A percentile compares a stretch with the other conserved stretches of the same genome.
Evolutionary conservation across 2,113 vertebrate genomes (phyloP).

Genomic region (Meles meles): DNA sequence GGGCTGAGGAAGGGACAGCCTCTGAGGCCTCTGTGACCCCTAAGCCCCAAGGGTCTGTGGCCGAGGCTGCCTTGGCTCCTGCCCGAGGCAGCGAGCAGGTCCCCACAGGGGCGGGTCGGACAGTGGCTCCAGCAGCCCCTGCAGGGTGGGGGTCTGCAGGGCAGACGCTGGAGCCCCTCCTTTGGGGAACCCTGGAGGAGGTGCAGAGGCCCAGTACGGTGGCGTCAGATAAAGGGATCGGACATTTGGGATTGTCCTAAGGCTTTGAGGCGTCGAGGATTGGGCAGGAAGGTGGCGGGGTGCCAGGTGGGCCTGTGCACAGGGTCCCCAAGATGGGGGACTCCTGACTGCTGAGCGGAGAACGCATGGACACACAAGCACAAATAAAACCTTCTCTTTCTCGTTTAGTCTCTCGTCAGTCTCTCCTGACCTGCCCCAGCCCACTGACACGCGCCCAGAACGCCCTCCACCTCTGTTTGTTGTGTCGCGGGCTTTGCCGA

Average conservation of each 20-base stretch:
- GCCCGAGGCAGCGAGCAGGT: not conserved
- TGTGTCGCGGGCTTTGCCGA: not conserved
- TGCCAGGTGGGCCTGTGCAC: not conserved
- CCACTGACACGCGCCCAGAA: rapidly evolving
- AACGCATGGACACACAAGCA: not conserved
- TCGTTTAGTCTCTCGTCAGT: not conserved
- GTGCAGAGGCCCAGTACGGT: not conserved
- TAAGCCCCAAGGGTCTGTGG: not conserved
- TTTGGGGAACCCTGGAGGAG: not conserved
- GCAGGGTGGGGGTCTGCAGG: not conserved
- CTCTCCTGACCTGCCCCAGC: not conserved
- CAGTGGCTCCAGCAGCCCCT: not conserved
- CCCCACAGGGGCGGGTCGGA: rapidly evolving
- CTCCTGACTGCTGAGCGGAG: not conserved
- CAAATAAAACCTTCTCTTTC: constrained; percentile 51
- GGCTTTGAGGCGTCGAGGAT: not conserved
- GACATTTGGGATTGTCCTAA: not conserved
- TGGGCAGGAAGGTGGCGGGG: not conserved
- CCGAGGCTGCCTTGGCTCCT: not conserved
- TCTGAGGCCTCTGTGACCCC: not conserved
- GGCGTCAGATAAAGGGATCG: not conserved
- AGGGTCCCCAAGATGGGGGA: not conserved
- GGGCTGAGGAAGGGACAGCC: not conserved
- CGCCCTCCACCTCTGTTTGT: not conserved
- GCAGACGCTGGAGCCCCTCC: not conserved